Base-by-base conservation (phyloP, 2,797 vertebrate species). In the Margarornis squamiger region DNA sequence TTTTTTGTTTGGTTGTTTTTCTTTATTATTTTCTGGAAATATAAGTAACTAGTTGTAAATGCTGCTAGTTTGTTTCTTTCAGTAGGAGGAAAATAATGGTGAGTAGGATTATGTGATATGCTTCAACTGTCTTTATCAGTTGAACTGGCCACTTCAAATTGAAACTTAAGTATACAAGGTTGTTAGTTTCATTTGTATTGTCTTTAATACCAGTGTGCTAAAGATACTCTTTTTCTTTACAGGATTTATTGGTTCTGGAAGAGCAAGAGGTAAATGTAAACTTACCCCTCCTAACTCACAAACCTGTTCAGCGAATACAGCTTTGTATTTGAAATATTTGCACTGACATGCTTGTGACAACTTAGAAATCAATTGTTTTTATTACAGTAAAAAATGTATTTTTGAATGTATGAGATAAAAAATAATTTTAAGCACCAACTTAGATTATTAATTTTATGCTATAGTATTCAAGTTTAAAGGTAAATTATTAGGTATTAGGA, bases 171-270 rank as follows among this genome's bases (percentile, higher is more conserved):
- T 87, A 38, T 58, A 24, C 39, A 59, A 30, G 16, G 26, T 21
- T 63, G 34, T 63, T 72, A 52, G 39, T 39, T 32, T 62, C 74
- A 46, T 61, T 54, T 72, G 39, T 79, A 49, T 63, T 86, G 19
- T 39, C 14, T 66, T 82, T 59, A 66, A 52, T 83, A 58, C 0
- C 3, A 39, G 4, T 68, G 32, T 88, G 24, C 90, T 97, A 86
- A 96, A 90, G 32, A 39, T 72, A 11, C 14, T 88, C 18, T 74
- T 88, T 88, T 86, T 97, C 62, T 97, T 96, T 91, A 62, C 98
- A 99, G 99, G 99, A 99, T 95, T 98, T 99, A 96, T 97, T 99
- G 97, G 99, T 99, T 98, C 96, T 99, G 92, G 99, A 99, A 96
- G 99, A 99, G 86, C 99, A 99, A 97, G 99, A 99, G 99, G 99